Percentiles rank a stretch among this genome's conserved stretches.
Evolutionary conservation across 2,888 invertebrate species (phyloP).

Genomic region (Amblyjoppa proteus): DNA sequence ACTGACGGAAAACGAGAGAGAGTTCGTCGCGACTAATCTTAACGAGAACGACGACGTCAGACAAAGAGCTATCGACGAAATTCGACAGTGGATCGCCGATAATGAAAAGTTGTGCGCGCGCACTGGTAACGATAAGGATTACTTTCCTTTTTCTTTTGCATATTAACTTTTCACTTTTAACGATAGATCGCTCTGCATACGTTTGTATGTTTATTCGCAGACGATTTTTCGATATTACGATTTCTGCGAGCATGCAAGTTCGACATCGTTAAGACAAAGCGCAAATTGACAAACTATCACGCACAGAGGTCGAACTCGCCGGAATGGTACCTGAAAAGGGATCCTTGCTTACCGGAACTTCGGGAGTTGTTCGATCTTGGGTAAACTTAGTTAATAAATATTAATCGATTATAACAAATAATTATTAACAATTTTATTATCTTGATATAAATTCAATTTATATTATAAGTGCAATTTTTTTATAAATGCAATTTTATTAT

Average conservation of each 20-base stretch:
- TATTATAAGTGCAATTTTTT: background rate
- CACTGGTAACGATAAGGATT: conserved; percentile 77
- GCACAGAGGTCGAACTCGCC: conserved; percentile 86
- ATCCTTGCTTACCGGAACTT: conserved; percentile 87
- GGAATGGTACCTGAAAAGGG: conserved; percentile 88
- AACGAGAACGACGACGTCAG: conserved; percentile 82
- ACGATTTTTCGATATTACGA: conserved; percentile 86
- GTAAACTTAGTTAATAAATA: conserved; percentile 71
- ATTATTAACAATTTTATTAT: background rate
- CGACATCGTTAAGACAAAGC: conserved; percentile 87
- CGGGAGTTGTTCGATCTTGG: conserved; percentile 87
- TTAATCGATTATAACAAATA: background rate
- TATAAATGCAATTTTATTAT: background rate
- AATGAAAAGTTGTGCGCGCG: conserved; percentile 81
- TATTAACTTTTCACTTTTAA: background rate
- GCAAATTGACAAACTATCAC: conserved; percentile 87
- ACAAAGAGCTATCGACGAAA: conserved; percentile 80
- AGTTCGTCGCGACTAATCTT: conserved; percentile 78
- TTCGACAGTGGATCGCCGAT: conserved; percentile 83
- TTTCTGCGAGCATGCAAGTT: conserved; percentile 89
- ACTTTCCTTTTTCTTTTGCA: conserved; percentile 3
- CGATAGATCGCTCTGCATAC: background rate
- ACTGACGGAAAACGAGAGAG: conserved; percentile 76
- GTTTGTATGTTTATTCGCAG: conserved; percentile 71
- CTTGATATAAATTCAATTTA: background rate